These are phyloP conservation scores for Choreutis nemorana DNA, from an alignment of 2,888 invertebrate genomes.

Conservation along the genomic window DNA sequence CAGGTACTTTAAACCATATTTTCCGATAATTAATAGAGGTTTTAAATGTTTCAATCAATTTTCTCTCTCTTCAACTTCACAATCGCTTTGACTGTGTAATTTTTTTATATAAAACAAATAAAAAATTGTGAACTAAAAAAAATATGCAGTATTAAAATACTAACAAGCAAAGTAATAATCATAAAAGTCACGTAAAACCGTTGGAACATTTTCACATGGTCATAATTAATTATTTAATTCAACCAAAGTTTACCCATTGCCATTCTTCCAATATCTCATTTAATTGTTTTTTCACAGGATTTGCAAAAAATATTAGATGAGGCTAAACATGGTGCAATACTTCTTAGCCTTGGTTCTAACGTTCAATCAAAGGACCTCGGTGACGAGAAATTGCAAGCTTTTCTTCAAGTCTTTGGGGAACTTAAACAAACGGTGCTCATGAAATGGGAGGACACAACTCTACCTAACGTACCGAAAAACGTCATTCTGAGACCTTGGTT, in stretches of 20 bases:
- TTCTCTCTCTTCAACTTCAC: no score
- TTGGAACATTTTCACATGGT: no score
- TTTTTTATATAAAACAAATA: no score
- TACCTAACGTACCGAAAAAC: conserved; percentile 37
- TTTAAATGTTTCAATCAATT: no score
- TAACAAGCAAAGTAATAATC: no score
- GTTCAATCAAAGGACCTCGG: conserved; percentile 21
- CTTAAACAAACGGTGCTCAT: conserved; percentile 54
- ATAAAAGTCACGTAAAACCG: no score
- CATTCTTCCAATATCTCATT: background rate
- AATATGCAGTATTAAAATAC: no score
- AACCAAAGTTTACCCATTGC: background rate
- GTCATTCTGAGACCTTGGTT: conserved; percentile 56
- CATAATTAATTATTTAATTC: no score
- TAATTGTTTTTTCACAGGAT: conserved; percentile 16
- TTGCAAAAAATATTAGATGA: conserved; percentile 21
- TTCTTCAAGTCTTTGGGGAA: conserved; percentile 38
- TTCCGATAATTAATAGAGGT: no score
- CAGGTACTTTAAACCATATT: no score
- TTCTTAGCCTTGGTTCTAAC: conserved; percentile 30
- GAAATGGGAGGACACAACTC: conserved; percentile 51
- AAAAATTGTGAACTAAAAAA: no score
- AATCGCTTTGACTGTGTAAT: no score
- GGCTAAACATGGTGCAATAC: conserved; percentile 22
- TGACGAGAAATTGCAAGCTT: conserved; percentile 16